Evolutionary conservation across 1,140 invertebrate genomes (phyloP), one percentile per base, ranked within the genome.

Genomic region (Homalodisca vitripennis): DNA sequence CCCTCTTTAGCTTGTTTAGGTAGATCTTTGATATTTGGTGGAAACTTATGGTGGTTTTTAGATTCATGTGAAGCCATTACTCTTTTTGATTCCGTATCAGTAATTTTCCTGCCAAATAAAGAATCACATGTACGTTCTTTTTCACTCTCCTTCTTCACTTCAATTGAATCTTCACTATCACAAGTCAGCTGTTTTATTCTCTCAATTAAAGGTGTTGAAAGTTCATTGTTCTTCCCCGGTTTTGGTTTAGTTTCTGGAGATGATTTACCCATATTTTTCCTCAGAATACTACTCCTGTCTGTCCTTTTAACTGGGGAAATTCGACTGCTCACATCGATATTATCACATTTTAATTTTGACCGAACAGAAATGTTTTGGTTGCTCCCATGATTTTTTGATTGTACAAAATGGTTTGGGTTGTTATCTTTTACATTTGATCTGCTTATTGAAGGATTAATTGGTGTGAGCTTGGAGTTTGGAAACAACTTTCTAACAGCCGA

Each of bases 131-230:
- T n/a, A n/a, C n/a, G n/a, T n/a, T n/a, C n/a, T 41, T 27, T 60
- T 2, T 27, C 24, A 6, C 14, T n/a, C 12, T 10, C 26, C 3
- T 60, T 60, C 10, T 60, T 60, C 12, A 27, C 29, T 27, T 27
- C 55, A 13, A 12, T 22, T 26, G 55, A 27, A 10, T 92, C 89
- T 64, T 90, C 89, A 60, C 92, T 88, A 71, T 92, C 88, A 76
- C 91, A 92, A 0, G 91, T 94, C 22, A 93, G 79, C 72, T 91
- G 87, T 48, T 89, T 86, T 67, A 93, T 93, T 57, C 90, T 83
- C 73, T 94, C 92, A 27, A 91, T 88, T 17, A 94, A 77, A 0
- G 90, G 55, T 27, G 55, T 60, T 3, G 55, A 26, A 27, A 91
- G 67, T 85, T 85, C 71, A 85, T 83, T 57, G 81, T 83, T 75